phyloP scores from a whole-genome alignment of 2,888 invertebrate species.

The Cantharis flavilabris region DNA sequence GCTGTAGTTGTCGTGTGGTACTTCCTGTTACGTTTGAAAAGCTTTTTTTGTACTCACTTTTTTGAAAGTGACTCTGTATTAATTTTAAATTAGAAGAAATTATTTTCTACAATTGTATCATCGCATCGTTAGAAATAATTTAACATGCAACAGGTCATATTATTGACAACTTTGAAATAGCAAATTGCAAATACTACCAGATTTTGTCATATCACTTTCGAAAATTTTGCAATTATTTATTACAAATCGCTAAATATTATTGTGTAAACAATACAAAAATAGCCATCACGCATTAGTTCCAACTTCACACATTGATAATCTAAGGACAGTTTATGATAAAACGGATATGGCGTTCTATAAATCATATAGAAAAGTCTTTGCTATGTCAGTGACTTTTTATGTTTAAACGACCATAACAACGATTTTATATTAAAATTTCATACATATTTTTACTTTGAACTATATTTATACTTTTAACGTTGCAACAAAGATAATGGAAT shows the following conservation, averaged over 20 bases:
- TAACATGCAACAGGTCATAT: not conserved
- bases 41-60: not conserved
- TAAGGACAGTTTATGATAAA: not conserved
- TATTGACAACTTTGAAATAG: not conserved
- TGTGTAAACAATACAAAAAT: not conserved
- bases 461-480: not conserved
- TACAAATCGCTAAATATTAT: not conserved
- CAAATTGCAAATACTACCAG: not conserved
- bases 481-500: not conserved
- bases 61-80: not conserved
- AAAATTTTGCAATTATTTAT: not conserved
- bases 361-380: not conserved
- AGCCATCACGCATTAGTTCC: not conserved
- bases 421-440: not conserved
- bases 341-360: not conserved
- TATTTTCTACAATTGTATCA: not conserved
- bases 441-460: not conserved
- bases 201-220: not conserved
- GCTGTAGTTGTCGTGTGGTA: slow-evolving; percentile 12
- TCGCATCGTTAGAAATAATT: not conserved
- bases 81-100: not conserved
- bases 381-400: not conserved
- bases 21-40: slow-evolving; percentile 1
- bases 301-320: not conserved
- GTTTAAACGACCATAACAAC: not conserved